Evolutionary conservation across 53 echinoderm and acorn worm genomes (phyloP).

Genomic region (Arbacia lixula): DNA sequence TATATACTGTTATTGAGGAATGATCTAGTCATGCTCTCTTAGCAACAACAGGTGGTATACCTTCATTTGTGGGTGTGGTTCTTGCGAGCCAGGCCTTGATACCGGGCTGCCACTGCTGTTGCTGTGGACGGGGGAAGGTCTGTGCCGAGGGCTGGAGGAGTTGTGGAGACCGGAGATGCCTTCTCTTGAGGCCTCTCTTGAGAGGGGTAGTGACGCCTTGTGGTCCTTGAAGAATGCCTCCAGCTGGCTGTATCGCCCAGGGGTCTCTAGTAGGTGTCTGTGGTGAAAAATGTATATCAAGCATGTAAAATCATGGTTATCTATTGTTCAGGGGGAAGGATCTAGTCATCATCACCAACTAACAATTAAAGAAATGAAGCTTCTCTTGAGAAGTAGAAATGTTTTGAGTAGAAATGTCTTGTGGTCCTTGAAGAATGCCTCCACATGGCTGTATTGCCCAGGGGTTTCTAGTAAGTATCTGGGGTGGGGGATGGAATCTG

Average conservation of each 20-base stretch:
- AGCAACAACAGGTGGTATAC: no score
- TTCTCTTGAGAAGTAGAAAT: constrained; percentile 53
- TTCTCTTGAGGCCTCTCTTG: constrained; percentile 63
- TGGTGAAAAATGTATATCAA: neutral
- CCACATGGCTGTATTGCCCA: constrained; percentile 67
- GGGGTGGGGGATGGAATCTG: neutral
- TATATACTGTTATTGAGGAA: no score
- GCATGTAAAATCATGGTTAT: no score
- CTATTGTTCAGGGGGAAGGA: no score
- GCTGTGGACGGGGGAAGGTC: neutral
- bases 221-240: constrained; percentile 85
- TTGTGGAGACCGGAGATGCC: constrained; percentile 36
- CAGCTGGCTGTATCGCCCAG: constrained; percentile 77
- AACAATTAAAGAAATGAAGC: no score
- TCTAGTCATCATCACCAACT: no score
- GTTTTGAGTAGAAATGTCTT: constrained; percentile 78
- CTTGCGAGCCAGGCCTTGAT: constrained; percentile 62
- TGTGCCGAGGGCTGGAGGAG: constrained; percentile 5
- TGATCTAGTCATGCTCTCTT: no score
- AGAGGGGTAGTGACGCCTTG: constrained; percentile 78
- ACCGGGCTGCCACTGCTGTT: constrained; percentile 20
- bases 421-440: constrained; percentile 80
- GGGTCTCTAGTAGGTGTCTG: constrained; percentile 88
- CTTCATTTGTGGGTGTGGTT: constrained; percentile 79
- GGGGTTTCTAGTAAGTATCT: constrained; percentile 86